phyloP scores from a whole-genome alignment of 2,797 vertebrate genomes.

The Melanotaenia pygmaea region DNA sequence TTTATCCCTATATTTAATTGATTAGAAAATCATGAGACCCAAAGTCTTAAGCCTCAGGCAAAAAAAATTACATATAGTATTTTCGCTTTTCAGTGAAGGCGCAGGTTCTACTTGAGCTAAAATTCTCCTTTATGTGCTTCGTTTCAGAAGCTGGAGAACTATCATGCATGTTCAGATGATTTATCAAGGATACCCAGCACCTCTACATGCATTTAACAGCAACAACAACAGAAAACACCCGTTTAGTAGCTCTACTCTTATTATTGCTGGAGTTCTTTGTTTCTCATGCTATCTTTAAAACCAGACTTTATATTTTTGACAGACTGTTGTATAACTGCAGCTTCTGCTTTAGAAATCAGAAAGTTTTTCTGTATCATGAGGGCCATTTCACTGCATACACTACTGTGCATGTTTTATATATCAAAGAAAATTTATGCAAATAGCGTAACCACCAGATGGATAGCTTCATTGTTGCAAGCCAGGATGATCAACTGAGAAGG shows the following conservation, averaged over 20 bases:
- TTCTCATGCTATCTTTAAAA: slow-evolving; percentile 13
- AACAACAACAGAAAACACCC: slow-evolving; percentile 22
- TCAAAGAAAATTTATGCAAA: slow-evolving; percentile 26
- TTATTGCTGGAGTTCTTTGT: slow-evolving; percentile 20
- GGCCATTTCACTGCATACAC: neutral
- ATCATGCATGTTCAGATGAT: slow-evolving; percentile 19
- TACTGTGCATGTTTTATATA: slow-evolving; percentile 22
- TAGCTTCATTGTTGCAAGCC: slow-evolving; percentile 29
- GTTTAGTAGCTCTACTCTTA: slow-evolving; percentile 1
- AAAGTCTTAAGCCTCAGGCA: neutral
- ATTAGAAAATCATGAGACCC: neutral
- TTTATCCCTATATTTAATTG: neutral
- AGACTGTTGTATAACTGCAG: neutral
- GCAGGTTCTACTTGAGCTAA: slow-evolving; percentile 9
- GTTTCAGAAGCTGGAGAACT: slow-evolving; percentile 12
- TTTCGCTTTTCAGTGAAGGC: slow-evolving; percentile 22
- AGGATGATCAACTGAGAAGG: slow-evolving; percentile 20
- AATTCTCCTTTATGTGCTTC: slow-evolving; percentile 19
- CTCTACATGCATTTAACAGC: slow-evolving; percentile 12
- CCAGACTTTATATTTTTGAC: slow-evolving; percentile 13
- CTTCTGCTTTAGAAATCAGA: slow-evolving; percentile 8
- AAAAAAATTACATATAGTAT: neutral
- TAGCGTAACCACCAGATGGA: slow-evolving; percentile 5
- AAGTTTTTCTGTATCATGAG: neutral
- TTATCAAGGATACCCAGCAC: slow-evolving; percentile 15